Conservation (phyloP, 2,888 invertebrate genomes). For the Frankliniella fusca region DNA sequence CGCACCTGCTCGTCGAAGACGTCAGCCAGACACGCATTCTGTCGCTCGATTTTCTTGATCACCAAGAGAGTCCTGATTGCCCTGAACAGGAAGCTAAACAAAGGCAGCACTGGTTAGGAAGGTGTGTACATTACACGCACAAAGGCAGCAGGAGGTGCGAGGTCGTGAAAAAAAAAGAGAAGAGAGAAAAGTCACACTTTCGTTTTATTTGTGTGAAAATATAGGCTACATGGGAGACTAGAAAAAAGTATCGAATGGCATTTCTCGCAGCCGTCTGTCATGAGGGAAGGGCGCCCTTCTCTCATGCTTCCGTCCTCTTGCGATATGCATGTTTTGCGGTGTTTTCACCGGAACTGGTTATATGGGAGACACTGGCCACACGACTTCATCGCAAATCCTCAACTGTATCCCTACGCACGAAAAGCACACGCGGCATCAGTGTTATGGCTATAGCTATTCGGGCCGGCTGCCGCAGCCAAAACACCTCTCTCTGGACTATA, state of each 20-base stretch:
- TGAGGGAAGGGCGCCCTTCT: too few relatives aligned
- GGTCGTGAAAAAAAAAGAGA: too few relatives aligned
- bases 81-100: not conserved
- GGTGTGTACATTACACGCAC: too few relatives aligned
- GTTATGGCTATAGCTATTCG: too few relatives aligned
- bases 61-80: slow-evolving; percentile 44
- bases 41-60: slow-evolving; percentile 61
- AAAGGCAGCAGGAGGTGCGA: too few relatives aligned
- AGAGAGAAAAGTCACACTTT: too few relatives aligned
- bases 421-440: not conserved
- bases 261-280: not conserved
- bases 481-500: not conserved
- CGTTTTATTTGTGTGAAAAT: too few relatives aligned
- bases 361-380: not conserved
- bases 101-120: too few relatives aligned
- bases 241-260: not conserved
- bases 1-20: slow-evolving; percentile 46
- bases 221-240: not conserved
- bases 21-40: slow-evolving; percentile 54
- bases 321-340: too few relatives aligned
- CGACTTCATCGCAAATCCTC: not conserved
- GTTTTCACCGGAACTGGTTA: too few relatives aligned
- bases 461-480: too few relatives aligned
- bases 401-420: not conserved
- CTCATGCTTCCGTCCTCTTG: too few relatives aligned